Evolutionary conservation across 2,888 invertebrate genomes (phyloP), one percentile per base, ranked within the genome.

Genomic region (Patella caerulea): DNA sequence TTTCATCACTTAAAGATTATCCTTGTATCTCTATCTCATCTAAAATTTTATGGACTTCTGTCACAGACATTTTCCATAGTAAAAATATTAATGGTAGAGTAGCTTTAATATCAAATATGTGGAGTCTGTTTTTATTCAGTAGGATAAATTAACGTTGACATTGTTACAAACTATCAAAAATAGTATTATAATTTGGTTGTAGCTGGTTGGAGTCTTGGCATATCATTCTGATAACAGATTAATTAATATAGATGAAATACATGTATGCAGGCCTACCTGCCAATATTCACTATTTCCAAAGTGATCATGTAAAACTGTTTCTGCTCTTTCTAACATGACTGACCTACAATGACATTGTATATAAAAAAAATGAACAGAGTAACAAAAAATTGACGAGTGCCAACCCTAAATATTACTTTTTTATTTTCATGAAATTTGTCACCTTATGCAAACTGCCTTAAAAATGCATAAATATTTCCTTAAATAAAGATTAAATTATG

Each of bases 211-310:
- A 45, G 45, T 45, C 45, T 45, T 45, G 45, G 45, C 9, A 45
- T 45, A 45, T 45, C 45, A 45, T 45, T 45, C 9, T 45, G 45
- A 45, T 45, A 45, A 45, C 9, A 45, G 45, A 9, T 45, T 45
- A 45, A 45, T 9, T 9, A 9, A 45, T 45, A 45, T 45, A 45
- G 7, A 19, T 3, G 3, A 11, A 55, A 77, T 19, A 24, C 17
- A 29, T 7, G 75, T 93, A n/a, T 73, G 73, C 11, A 56, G 29
- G 74, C 83, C 75, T 29, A 84, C 86, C 73, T 83, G 75, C 98
- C 98, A 98, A 91, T 96, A 98, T 52, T 94, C 92, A 76, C 93
- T 92, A 71, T 95, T 95, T 0, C 98, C 98, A 92, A 96, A 98
- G n/a, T 93, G 92, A 87, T 97, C 90, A 84, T 91, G 90, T 34